Base-by-base conservation (phyloP, 2,888 invertebrate genomes). In the Masnerella sp. region DNA sequence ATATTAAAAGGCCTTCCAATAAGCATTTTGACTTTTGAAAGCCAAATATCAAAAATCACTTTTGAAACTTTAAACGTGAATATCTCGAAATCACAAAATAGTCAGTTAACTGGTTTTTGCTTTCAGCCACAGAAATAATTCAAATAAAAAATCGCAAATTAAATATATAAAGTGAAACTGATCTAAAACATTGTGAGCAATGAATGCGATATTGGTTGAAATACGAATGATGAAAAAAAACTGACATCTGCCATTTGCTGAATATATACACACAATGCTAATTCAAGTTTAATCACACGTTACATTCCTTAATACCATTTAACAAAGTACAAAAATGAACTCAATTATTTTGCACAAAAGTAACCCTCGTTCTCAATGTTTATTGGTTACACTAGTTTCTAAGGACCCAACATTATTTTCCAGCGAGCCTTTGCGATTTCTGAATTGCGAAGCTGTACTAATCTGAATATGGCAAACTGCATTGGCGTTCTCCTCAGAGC, bases 381-480 rank as follows among this genome's bases (percentile, higher is more conserved):
- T 69, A 18, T 75, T 43, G 5, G 51, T 32, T 5, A 75, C 38
- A 15, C 56, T 49, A 34, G 71, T 25, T 14, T 68, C 58, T 14
- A 69, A 54, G 9, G 59, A 54, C 38, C 30, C 36, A 32, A 72
- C 38, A 38, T 56, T 51, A 38, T 42, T 30, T 3, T 47, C 61
- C 7, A 68, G 22, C 0, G 69, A 61, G 42, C 36, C 15, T 17
- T 75, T 75, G 8, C 68, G 36, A 56, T 61, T 69, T 18, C 51
- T 64, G n/a, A 56, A 75, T 32, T 76, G 77, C 3, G 83, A 74
- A 5, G 85, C 80, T 32, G 86, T 80, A 61, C 84, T 82, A 49
- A 86, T 86, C 64, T 84, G 78, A 70, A 86, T 84, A 65, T 86
- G 86, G 65, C 84, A 86, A 78, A 86, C 82, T 4, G 85, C 82